Evolutionary conservation across 2,113 vertebrate genomes (phyloP).

Genomic region (Muntiacus muntjak): DNA sequence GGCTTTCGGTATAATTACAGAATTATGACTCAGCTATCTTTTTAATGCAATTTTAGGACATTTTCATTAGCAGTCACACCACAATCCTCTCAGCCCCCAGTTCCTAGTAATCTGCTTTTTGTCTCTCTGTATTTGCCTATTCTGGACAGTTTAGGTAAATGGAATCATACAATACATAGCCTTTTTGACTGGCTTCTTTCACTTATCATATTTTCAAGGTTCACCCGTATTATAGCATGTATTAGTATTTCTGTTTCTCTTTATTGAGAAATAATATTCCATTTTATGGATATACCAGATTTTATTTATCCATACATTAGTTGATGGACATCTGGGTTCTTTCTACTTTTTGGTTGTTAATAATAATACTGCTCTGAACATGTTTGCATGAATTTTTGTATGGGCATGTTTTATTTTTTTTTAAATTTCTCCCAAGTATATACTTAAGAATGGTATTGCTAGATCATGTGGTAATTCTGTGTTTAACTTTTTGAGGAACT

Average conservation of each 20-base stretch:
- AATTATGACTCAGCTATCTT: not conserved
- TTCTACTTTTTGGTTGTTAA: not conserved
- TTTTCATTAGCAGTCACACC: not conserved
- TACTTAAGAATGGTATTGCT: not conserved
- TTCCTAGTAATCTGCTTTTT: not conserved
- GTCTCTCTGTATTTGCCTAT: not conserved
- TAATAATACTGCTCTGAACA: not conserved
- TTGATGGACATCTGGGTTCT: not conserved
- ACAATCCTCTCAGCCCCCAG: too few species aligned
- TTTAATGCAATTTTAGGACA: not conserved
- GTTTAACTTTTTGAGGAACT: not conserved
- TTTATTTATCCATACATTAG: not conserved
- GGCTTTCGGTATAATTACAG: not conserved
- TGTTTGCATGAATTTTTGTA: not conserved
- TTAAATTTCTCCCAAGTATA: not conserved
- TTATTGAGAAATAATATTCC: not conserved
- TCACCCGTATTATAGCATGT: not conserved
- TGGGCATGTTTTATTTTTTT: not conserved
- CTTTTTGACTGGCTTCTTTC: not conserved
- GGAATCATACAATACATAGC: not conserved
- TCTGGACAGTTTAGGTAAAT: not conserved
- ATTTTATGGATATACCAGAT: not conserved
- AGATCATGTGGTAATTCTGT: not conserved
- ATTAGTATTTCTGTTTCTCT: not conserved
- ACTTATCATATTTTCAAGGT: not conserved